phyloP scores from a whole-genome alignment of 1,140 invertebrate species.

The Drosophila arizonae region DNA sequence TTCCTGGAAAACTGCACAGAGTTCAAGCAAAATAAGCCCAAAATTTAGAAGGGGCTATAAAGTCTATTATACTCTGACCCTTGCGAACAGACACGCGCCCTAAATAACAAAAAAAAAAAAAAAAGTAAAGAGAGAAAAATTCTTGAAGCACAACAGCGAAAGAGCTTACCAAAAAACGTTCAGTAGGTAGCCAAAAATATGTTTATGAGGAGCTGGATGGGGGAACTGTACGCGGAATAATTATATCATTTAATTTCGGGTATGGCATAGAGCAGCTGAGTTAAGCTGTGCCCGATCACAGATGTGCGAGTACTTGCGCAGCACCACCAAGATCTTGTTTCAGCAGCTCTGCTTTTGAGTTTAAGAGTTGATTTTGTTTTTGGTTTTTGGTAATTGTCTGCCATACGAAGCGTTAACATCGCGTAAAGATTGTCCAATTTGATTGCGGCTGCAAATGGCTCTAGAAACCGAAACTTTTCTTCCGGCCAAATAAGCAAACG shows the following conservation, averaged over 20 bases:
- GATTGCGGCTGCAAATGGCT: constrained; percentile 43
- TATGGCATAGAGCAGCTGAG: constrained; percentile 42
- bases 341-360: not conserved
- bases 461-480: constrained; percentile 23
- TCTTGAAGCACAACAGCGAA: constrained; percentile 65
- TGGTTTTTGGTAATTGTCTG: constrained; percentile 54
- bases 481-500: not conserved
- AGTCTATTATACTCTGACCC: constrained; percentile 33
- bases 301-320: constrained; percentile 2
- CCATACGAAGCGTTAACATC: constrained; percentile 72
- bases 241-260: constrained; percentile 73
- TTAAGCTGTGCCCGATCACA: constrained; percentile 29
- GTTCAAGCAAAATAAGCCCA: constrained; percentile 19
- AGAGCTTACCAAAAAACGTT: not conserved
- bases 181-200: constrained; percentile 17
- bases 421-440: constrained; percentile 67
- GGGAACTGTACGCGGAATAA: constrained; percentile 45
- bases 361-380: not conserved
- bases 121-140: constrained; percentile 46
- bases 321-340: constrained; percentile 4
- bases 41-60: constrained; percentile 18
- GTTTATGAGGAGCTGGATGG: constrained; percentile 18
- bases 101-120: constrained; percentile 7
- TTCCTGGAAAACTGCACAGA: constrained; percentile 37
- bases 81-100: constrained; percentile 28